Base-by-base conservation (phyloP, 2,888 invertebrate genomes). In the Conistra vaccinii region DNA sequence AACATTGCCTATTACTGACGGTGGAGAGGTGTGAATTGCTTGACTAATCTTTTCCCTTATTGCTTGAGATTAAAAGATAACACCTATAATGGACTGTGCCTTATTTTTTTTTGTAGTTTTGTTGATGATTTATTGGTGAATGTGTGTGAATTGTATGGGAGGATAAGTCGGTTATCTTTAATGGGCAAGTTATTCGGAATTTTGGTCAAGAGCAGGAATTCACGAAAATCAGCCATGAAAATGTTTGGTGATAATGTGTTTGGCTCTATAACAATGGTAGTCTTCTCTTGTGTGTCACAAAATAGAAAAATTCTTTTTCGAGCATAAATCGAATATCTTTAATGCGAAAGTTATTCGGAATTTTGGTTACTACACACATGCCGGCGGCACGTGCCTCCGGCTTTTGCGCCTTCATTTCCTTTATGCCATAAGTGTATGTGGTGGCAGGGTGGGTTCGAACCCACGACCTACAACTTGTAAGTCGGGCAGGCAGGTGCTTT, bases 21-120 rank as follows among this genome's bases (percentile, higher is more conserved):
- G 73, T 70, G 73, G 74, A 83, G 84, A 87, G 87, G 85, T 85
- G 87, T 87, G 89, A 87, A 87, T 87, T 87, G 84, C 85, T 84
- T 82, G 84, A 82, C 88, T 90, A 91, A 91, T 90, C 90, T 89
- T 85, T 84, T 80, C 83, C 84, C 78, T 85, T 85, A 90, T 89
- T 90, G 85, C 83, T 81, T 72, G 60, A 88, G 89, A 90, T 91
- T 91, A 91, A 82, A 87, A 88, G 90, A 88, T 88, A 88, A 86
- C 85, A 76, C 79, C 66, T 78, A 81, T 81, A 80, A 83, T 88
- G 70, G 70, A 78, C 61, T 74, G 63, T 65, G 72, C 70, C 73
- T 81, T 85, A 76, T 85, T 88, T 85, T 88, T 85, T 78, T 85
- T 71, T 66, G 39, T 35, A 69, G 57, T 83, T 76, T 78, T 80